Conservation (phyloP, 2,113 vertebrate genomes). For the Megaceryle torquata region DNA sequence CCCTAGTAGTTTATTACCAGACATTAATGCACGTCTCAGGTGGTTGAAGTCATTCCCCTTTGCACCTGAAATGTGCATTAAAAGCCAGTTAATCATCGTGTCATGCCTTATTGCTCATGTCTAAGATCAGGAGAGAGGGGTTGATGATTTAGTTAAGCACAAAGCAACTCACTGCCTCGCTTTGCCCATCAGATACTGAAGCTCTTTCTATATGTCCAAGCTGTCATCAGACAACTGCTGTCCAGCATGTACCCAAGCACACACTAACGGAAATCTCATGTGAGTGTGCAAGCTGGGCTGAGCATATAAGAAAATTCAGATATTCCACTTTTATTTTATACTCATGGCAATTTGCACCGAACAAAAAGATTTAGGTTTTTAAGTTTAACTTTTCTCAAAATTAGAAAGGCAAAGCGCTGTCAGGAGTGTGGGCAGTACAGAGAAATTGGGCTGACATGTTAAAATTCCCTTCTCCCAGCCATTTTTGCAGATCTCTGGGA, state of each 20-base stretch:
- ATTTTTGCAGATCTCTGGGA: background rate
- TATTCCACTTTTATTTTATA: background rate
- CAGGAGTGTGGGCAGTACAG: background rate
- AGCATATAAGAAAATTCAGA: background rate
- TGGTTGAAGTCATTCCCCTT: background rate
- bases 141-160: background rate
- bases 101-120: background rate
- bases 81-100: background rate
- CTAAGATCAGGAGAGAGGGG: background rate
- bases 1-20: background rate
- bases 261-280: background rate
- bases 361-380: background rate
- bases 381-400: background rate
- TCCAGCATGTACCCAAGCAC: background rate
- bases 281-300: background rate
- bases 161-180: background rate
- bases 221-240: background rate
- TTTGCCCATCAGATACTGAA: background rate
- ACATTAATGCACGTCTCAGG: background rate
- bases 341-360: background rate
- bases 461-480: background rate
- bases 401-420: background rate
- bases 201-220: background rate
- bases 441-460: fast-evolving
- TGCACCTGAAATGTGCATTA: background rate